Base-by-base conservation (phyloP, 2,113 vertebrate species). In the Barbus barbus region DNA sequence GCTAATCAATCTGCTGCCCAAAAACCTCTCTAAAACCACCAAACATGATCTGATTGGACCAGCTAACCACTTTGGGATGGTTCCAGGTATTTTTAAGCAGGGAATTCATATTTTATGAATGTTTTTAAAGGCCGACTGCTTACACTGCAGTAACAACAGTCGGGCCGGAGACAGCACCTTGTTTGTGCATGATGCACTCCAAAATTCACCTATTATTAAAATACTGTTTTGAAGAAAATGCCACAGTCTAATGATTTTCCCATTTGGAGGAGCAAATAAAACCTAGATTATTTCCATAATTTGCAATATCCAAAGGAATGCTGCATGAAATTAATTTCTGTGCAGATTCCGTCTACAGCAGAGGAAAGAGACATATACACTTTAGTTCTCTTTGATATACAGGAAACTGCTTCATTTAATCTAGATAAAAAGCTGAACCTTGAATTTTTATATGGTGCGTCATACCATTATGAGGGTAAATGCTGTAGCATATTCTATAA, bases 251-350 rank as follows among this genome's bases (percentile, higher is more conserved):
- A 12, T 84, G 69, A 80, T 85, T 91, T 89, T 88, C 72, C 88
- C 84, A 91, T 92, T 92, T 89, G 22, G 65, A 71, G 51, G 28
- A 82, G 75, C 2, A 28, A 81, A 86, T 81, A 83, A 87, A 91
- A 86, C 69, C 83, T 65, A 83, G 67, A 89, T 86, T 85, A 89
- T 88, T 84, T 63, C 86, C 56, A 82, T 90, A 88, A 93, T 92
- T 92, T 85, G 80, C 88, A 90, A 92, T 91, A 90, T 91, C 77
- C 86, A 89, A 87, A 90, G 88, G 88, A 92, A 93, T 87, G 51
- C 81, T 90, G 89, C 92, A 92, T 92, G 89, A 91, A 91, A 94
- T 94, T 90, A 90, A 90, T 91, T 87, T 87, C 81, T 83, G 77
- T 88, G 78, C 83, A 81, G 86, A 88, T 86, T 87, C 84, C 84